These are phyloP conservation scores for Bagarius yarrelli DNA, from an alignment of 2,113 vertebrate species.

Conservation along the genomic window DNA sequence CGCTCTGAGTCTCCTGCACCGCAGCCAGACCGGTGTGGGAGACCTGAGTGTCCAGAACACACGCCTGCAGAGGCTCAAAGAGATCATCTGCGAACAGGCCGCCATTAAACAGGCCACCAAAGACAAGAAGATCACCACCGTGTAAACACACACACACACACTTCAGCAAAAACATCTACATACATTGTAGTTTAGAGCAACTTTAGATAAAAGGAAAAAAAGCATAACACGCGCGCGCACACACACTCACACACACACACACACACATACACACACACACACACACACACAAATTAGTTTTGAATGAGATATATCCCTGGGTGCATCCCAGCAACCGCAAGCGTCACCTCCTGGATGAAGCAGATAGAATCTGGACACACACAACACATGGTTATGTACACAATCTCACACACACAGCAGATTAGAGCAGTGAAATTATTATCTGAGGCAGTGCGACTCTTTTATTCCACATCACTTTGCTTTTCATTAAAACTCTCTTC, in stretches of 20 bases:
- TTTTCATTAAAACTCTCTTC: not conserved
- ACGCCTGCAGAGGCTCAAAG: conserved; percentile 91
- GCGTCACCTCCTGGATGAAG: conserved; percentile 48
- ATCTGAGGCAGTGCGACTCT: not conserved
- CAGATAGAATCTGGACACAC: conserved; percentile 51
- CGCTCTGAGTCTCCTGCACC: conserved; percentile 89
- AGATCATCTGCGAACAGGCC: conserved; percentile 97
- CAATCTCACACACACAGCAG: conserved; percentile 68
- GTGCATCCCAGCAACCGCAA: conserved; percentile 21
- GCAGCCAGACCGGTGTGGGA: conserved; percentile 94
- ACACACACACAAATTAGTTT: not conserved
- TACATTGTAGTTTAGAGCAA: too few relatives aligned
- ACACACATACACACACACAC: conserved; percentile 3
- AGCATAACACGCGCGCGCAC: not conserved
- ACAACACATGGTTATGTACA: conserved; percentile 58
- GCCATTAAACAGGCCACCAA: conserved; percentile 98
- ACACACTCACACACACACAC: conserved; percentile 15
- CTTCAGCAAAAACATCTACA: not conserved
- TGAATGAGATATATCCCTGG: conserved; percentile 39
- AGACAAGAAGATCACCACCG: conserved; percentile 98
- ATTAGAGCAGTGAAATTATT: conserved; percentile 63
- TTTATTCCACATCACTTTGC: not conserved
- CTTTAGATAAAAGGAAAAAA: not conserved
- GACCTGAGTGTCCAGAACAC: conserved; percentile 92
- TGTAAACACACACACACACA: conserved; percentile 63